Evolutionary conservation across 2,797 vertebrate species (phyloP).

Genomic region (Intellagama lesueurii): DNA sequence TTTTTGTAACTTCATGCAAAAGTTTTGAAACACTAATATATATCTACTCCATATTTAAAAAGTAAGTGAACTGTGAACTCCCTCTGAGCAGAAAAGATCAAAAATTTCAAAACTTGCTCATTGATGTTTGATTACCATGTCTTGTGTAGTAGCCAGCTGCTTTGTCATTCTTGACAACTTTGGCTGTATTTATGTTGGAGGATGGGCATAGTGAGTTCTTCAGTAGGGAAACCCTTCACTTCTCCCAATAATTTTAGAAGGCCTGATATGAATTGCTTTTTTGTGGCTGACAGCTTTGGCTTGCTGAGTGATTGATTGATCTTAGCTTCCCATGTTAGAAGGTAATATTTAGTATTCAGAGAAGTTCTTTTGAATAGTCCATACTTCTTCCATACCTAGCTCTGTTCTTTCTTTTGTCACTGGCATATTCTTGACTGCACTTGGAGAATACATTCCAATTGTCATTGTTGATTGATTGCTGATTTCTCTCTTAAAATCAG

Average conservation of each 20-base stretch:
- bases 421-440: not conserved
- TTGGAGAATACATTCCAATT: not conserved
- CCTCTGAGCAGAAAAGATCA: not conserved
- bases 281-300: fast-evolving
- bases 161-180: not conserved
- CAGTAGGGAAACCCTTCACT: slow-evolving; percentile 20
- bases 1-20: not conserved
- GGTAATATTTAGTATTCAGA: not conserved
- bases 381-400: fast-evolving
- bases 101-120: not conserved
- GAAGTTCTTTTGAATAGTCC: not conserved
- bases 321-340: not conserved
- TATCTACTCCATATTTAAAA: not conserved
- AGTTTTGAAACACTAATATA: too few species aligned
- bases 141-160: not conserved
- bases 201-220: not conserved
- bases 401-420: fast-evolving
- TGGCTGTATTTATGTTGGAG: not conserved
- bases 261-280: not conserved
- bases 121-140: not conserved
- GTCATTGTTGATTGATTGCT: not conserved
- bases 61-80: not conserved
- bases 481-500: not conserved
- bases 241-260: not conserved
- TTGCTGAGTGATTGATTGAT: not conserved